phyloP scores from a whole-genome alignment of 92 coral and sea anemone species.

The Parazoanthus atlanticus region DNA sequence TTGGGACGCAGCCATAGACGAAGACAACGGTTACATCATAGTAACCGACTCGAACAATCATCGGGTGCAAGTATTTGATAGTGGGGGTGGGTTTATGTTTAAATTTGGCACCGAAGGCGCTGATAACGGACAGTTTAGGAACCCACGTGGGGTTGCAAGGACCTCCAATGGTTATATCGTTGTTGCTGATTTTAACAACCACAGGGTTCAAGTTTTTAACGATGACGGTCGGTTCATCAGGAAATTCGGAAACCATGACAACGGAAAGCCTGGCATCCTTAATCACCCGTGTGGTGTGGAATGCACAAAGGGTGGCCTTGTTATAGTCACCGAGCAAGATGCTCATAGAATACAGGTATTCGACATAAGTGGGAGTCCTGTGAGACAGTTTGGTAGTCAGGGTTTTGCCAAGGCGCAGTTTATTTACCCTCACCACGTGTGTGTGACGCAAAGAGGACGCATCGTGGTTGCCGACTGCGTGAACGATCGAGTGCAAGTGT shows the following conservation, averaged over 20 bases:
- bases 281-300: slow-evolving; percentile 95
- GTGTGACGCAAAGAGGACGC: slow-evolving; percentile 75
- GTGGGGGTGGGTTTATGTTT: slow-evolving; percentile 85
- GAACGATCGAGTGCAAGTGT: slow-evolving; percentile 91
- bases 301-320: slow-evolving; percentile 82
- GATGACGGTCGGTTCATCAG: slow-evolving; percentile 93
- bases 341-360: slow-evolving; percentile 90
- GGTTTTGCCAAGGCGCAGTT: slow-evolving; percentile 88
- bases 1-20: slow-evolving; percentile 91
- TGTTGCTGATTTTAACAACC: slow-evolving; percentile 93
- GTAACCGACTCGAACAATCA: slow-evolving; percentile 93
- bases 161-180: slow-evolving; percentile 84
- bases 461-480: slow-evolving; percentile 96
- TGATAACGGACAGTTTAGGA: slow-evolving; percentile 86
- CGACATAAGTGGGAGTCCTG: slow-evolving; percentile 79
- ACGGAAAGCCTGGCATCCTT: slow-evolving; percentile 72
- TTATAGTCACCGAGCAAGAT: slow-evolving; percentile 91
- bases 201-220: slow-evolving; percentile 88
- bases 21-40: slow-evolving; percentile 81
- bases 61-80: slow-evolving; percentile 93
- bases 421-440: slow-evolving; percentile 90
- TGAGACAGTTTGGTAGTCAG: slow-evolving; percentile 84
- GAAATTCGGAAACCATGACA: slow-evolving; percentile 77
- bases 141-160: slow-evolving; percentile 86
- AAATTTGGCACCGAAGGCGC: slow-evolving; percentile 88